Base-by-base conservation (phyloP, 2,113 vertebrate species). In the Agapornis roseicollis region DNA sequence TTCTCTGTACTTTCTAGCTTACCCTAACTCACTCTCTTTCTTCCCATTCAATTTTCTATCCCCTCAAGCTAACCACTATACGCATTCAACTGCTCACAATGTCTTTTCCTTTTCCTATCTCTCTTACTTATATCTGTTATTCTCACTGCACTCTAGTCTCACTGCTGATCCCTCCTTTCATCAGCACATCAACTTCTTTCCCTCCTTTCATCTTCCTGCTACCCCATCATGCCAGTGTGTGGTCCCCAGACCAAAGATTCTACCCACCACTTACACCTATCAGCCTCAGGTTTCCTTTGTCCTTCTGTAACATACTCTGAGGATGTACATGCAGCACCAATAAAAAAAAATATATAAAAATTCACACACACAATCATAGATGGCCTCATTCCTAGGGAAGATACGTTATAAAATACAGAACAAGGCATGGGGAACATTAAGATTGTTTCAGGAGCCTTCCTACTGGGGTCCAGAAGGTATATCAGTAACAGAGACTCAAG, bases 41-140 rank as follows among this genome's bases (percentile, higher is more conserved):
- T 24, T 66, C 20, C 7, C 5, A 17, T 39, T 19, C 10, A 69
- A 11, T 55, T 42, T 87, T 66, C 44, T 70, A 35, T 58, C 6
- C 11, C 33, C 3, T 1, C 2, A 78, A 47, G 9, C 13, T 74
- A 80, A 33, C 4, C 9, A 3, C 4, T 23, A 9, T 2, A 73
- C 12, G 65, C 8, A 37, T 18, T 73, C 27, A 53, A 10, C 24
- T 61, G 23, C 58, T 65, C 9, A 27, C 42, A 47, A 23, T 22
- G 4, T 52, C 19, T 17, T 60, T 76, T 52, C 25, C 24, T 44
- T 44, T 82, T 23, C 44, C 46, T 37, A 44, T 46, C 16, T 61
- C 17, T 55, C 33, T 61, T 39, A 24, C 12, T 42, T 52, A 17
- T 1, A 25, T n/a, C 13, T 22, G 16, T 56, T 61, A 55, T 13